These are phyloP conservation scores for Sweltsa coloradensis DNA, from an alignment of 1,140 invertebrate genomes.

Conservation along the genomic window DNA sequence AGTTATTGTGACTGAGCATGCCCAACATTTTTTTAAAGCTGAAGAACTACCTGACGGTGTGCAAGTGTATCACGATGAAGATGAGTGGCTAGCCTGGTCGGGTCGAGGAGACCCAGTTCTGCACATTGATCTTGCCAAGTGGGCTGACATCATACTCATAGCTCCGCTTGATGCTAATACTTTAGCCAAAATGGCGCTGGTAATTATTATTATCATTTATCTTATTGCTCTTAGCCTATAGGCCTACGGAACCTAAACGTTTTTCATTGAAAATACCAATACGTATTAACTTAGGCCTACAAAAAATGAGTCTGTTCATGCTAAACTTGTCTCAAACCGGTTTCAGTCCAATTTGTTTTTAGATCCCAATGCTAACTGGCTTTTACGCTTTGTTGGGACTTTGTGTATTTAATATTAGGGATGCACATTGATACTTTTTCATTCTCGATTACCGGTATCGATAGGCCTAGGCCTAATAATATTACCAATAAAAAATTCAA, in stretches of 20 bases:
- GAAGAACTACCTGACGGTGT: conserved; percentile 40
- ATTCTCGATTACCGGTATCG: no score
- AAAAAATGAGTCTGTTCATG: not conserved
- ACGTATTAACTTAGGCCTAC: no score
- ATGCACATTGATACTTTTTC: no score
- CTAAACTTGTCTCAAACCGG: no score
- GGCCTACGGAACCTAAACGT: not conserved
- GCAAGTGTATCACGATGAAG: conserved; percentile 60
- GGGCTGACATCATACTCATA: conserved; percentile 89
- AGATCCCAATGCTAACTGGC: no score
- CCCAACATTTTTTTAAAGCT: conserved; percentile 73
- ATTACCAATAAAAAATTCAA: no score
- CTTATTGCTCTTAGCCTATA: not conserved
- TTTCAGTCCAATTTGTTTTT: no score
- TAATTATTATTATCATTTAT: conserved; percentile 25
- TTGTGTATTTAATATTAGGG: no score
- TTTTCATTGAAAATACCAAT: no score
- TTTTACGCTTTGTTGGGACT: no score
- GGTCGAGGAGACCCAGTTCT: conserved; percentile 86
- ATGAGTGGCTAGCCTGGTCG: conserved; percentile 90
- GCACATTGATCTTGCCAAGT: conserved; percentile 91
- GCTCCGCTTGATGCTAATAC: conserved; percentile 96
- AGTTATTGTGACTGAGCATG: conserved; percentile 70
- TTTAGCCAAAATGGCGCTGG: conserved; percentile 80
- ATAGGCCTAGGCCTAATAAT: no score